phyloP scores from a whole-genome alignment of 2,888 invertebrate species.

The Ganaspis brasiliensis region DNA sequence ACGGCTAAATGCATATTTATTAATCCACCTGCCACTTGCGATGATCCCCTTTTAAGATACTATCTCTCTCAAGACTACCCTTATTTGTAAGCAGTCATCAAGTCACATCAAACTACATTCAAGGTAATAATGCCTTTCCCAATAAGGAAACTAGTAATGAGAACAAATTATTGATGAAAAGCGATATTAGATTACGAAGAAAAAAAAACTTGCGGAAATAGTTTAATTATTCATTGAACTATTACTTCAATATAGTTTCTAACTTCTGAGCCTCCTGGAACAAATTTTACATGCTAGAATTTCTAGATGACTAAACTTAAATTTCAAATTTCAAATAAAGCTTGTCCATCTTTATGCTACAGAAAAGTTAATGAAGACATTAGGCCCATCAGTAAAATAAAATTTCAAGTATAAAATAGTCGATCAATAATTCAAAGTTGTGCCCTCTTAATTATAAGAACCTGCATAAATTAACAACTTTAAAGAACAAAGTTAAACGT shows the following conservation, averaged over 20 bases:
- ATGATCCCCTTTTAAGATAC: not conserved
- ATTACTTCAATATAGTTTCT: conserved; percentile 5
- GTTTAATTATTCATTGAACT: conserved; percentile 8
- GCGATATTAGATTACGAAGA: not conserved
- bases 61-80: conserved; percentile 27
- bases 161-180: conserved; percentile 23
- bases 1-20: conserved; percentile 38
- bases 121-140: not conserved
- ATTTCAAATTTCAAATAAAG: not conserved
- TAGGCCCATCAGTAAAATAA: no score
- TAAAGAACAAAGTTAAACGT: not conserved
- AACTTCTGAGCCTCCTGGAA: not conserved
- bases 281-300: no score
- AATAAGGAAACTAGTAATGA: not conserved
- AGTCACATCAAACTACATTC: not conserved
- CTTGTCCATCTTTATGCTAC: no score
- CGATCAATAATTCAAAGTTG: conserved; percentile 20
- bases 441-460: not conserved
- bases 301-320: no score
- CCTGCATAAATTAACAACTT: conserved; percentile 6
- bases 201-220: not conserved
- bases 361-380: no score
- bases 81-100: conserved; percentile 30
- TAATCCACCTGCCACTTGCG: conserved; percentile 26
- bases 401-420: not conserved